Percentiles rank a stretch among this genome's conserved stretches.
These are phyloP conservation scores for Ageneiosus marmoratus DNA, from an alignment of 2,113 vertebrate genomes.

Conservation along the genomic window DNA sequence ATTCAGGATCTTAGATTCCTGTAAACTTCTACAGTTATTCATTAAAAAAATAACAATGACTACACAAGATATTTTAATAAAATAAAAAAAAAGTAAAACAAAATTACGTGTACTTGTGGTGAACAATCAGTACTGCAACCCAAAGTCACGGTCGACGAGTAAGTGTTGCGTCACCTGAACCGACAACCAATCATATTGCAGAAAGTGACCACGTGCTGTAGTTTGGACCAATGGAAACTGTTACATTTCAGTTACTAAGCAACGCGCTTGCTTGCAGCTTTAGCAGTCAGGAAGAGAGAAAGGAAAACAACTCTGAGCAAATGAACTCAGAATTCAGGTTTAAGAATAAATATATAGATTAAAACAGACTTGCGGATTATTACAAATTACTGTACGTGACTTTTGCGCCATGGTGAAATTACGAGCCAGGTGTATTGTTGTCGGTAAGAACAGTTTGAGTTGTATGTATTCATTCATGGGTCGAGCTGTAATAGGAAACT, in stretches of 20 bases:
- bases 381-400: background rate
- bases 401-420: slow-evolving; percentile 70
- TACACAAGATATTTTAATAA: background rate
- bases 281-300: slow-evolving; percentile 12
- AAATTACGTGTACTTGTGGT: slow-evolving; percentile 62
- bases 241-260: slow-evolving; percentile 63
- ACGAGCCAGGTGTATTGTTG: slow-evolving; percentile 71
- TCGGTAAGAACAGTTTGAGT: slow-evolving; percentile 63
- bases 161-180: background rate
- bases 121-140: background rate
- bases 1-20: background rate
- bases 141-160: background rate
- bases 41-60: background rate
- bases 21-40: background rate
- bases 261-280: slow-evolving; percentile 58
- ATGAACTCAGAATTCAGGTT: background rate
- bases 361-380: background rate
- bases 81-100: background rate
- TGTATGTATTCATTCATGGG: background rate
- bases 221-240: slow-evolving; percentile 54
- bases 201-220: accelerated
- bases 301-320: background rate
- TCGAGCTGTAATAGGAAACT: background rate
- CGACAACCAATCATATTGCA: slow-evolving; percentile 58
- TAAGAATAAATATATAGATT: too few relatives aligned